Percentiles rank a stretch among this genome's conserved stretches.
Evolutionary conservation across 92 coral and sea anemone genomes (phyloP).

Genomic region (Epizoanthus ramosus): DNA sequence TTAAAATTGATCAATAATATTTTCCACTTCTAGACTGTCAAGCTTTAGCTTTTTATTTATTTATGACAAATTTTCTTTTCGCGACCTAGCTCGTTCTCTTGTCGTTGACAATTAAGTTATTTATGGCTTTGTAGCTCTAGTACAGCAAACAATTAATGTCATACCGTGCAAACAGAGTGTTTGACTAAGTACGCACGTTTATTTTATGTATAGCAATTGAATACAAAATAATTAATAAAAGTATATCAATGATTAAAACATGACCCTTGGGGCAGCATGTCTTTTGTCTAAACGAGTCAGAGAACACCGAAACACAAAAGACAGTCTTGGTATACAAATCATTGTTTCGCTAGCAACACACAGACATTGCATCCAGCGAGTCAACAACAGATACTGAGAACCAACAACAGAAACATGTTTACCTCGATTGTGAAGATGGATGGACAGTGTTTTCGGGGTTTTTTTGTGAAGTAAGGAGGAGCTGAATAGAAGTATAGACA

Average conservation of each 20-base stretch:
- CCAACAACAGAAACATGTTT: too few relatives aligned
- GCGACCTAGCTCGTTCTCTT: neutral
- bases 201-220: neutral
- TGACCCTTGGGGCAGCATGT: constrained; percentile 15
- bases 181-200: neutral
- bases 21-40: neutral
- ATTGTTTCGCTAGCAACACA: constrained; percentile 8
- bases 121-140: neutral
- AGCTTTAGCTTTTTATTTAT: neutral
- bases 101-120: neutral
- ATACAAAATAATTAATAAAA: neutral
- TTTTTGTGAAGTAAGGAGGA: too few relatives aligned
- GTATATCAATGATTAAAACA: neutral
- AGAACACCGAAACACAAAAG: neutral
- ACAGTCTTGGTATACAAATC: neutral
- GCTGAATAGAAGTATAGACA: too few relatives aligned
- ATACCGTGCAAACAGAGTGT: neutral
- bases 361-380: neutral
- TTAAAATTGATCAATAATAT: neutral
- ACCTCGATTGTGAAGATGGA: too few relatives aligned
- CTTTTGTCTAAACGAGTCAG: neutral
- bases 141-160: neutral
- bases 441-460: too few relatives aligned
- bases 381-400: too few relatives aligned
- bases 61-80: neutral